These are phyloP conservation scores for Onychomys leucogaster DNA, from an alignment of 2,797 vertebrate genomes.

Conservation along the genomic window DNA sequence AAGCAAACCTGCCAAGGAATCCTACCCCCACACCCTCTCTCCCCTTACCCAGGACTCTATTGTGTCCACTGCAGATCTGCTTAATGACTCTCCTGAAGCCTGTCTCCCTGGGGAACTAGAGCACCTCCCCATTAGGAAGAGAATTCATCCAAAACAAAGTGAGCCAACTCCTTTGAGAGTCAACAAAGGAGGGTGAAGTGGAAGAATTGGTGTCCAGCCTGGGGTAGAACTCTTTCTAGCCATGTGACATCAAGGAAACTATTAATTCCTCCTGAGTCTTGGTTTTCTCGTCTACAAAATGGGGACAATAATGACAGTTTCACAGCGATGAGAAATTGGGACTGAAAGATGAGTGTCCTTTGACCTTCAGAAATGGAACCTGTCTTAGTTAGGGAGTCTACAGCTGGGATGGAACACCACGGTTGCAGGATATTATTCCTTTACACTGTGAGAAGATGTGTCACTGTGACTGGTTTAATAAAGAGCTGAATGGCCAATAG, in stretches of 20 bases:
- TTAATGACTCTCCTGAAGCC: not conserved
- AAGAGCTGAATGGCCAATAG: not conserved
- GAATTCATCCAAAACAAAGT: not conserved
- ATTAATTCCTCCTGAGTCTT: not conserved
- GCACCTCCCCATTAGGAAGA: not conserved
- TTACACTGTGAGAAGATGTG: not conserved
- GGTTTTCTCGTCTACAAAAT: slow-evolving; percentile 22
- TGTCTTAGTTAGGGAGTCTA: not conserved
- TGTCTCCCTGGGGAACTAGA: not conserved
- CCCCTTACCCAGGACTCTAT: not conserved
- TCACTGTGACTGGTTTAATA: not conserved
- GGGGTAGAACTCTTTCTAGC: not conserved
- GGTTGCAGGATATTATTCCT: not conserved
- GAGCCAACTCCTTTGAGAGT: not conserved
- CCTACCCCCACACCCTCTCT: not conserved
- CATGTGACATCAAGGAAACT: not conserved
- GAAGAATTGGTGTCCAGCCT: not conserved
- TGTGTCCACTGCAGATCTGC: not conserved
- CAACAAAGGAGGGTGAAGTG: not conserved
- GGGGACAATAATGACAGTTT: not conserved
- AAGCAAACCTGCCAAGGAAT: not conserved
- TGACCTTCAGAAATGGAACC: not conserved
- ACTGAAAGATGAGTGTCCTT: not conserved
- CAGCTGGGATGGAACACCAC: too few relatives aligned
- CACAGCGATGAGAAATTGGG: not conserved